These are phyloP conservation scores for Alces alces DNA, from an alignment of 2,113 vertebrate species.

Conservation along the genomic window DNA sequence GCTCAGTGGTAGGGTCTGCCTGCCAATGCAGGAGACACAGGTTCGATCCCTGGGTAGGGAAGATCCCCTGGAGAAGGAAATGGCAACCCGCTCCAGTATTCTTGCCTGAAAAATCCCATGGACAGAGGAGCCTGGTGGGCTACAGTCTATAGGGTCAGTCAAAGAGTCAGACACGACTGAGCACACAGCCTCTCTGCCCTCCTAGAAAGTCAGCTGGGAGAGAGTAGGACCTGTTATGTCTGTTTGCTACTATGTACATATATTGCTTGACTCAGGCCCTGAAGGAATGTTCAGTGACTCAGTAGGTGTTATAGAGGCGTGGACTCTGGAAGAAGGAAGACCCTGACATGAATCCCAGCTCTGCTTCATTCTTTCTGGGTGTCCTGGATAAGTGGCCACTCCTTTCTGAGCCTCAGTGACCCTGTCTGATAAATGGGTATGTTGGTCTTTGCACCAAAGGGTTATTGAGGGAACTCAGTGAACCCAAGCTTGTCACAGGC, in stretches of 20 bases:
- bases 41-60: not conserved
- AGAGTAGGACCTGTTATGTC: not conserved
- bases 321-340: not conserved
- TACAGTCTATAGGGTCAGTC: not conserved
- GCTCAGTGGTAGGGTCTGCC: not conserved
- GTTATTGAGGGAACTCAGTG: not conserved
- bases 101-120: not conserved
- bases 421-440: not conserved
- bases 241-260: too few relatives aligned
- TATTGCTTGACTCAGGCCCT: not conserved
- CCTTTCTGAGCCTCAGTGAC: not conserved
- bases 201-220: not conserved
- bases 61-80: not conserved
- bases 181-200: not conserved
- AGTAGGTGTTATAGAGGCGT: not conserved
- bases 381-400: not conserved
- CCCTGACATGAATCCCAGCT: not conserved
- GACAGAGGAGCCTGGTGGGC: not conserved
- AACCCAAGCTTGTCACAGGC: not conserved
- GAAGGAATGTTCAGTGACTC: not conserved
- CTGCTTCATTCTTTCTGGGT: not conserved
- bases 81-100: not conserved
- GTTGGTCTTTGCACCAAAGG: not conserved
- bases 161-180: not conserved
- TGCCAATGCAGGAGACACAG: not conserved